A percentile compares a stretch with the other conserved stretches of the same genome.
Evolutionary conservation across 2,113 vertebrate species (phyloP).

Genomic region (Alligator sinensis): DNA sequence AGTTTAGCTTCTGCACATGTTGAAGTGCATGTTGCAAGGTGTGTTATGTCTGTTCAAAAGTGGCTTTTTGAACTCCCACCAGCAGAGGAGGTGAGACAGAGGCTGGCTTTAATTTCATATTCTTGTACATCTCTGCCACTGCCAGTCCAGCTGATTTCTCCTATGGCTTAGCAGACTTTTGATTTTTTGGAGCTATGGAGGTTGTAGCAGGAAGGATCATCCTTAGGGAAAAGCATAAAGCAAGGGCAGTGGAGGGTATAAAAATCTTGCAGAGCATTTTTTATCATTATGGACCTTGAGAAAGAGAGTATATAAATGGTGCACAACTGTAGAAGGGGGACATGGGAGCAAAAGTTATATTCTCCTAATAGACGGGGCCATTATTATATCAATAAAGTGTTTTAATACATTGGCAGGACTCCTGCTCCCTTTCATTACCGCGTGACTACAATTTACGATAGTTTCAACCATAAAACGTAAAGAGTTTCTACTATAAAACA

Average conservation of each 20-base stretch:
- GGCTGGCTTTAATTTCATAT: neutral
- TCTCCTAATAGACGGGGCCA: neutral
- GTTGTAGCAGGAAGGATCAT: neutral
- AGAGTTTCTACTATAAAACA: neutral
- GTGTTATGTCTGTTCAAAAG: fast-evolving
- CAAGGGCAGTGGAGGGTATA: neutral
- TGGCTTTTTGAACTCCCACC: neutral
- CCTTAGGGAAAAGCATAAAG: neutral
- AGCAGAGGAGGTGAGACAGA: neutral
- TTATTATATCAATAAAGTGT: fast-evolving
- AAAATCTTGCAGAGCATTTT: neutral
- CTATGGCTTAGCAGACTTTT: neutral
- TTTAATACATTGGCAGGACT: neutral
- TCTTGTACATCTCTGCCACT: too few species aligned
- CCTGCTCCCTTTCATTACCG: neutral
- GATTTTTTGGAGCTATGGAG: neutral
- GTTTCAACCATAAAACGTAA: neutral
- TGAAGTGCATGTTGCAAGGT: neutral
- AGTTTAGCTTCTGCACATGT: neutral
- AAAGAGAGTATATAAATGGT: neutral
- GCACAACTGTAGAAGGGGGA: neutral
- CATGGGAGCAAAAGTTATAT: neutral
- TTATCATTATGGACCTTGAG: neutral
- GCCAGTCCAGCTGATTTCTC: neutral
- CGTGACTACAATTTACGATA: neutral